A percentile compares a stretch with the other conserved stretches of the same genome.
Conservation (phyloP, 2,113 vertebrate genomes). For the Takifugu flavidus region DNA sequence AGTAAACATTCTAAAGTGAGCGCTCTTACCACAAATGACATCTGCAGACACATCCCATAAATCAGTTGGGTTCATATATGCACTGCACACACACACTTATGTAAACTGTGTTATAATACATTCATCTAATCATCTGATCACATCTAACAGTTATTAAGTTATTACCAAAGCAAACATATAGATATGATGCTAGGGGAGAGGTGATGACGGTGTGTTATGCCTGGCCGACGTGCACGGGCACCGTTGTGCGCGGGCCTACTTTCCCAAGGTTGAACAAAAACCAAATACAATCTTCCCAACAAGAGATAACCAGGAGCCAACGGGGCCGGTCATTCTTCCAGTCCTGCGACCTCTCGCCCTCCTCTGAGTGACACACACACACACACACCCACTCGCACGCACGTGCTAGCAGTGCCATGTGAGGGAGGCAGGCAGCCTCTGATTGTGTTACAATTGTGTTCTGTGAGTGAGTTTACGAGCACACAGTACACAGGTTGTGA, state of each 20-base stretch:
- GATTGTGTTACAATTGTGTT: slow-evolving; percentile 45
- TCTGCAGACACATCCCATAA: no score
- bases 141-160: slow-evolving; percentile 57
- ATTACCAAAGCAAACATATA: slow-evolving; percentile 66
- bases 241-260: slow-evolving; percentile 18
- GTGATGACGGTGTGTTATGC: slow-evolving; percentile 41
- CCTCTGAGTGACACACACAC: slow-evolving; percentile 26
- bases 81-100: slow-evolving; percentile 12
- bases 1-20: no score
- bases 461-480: slow-evolving; percentile 41
- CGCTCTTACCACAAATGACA: no score
- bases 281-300: slow-evolving; percentile 51
- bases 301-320: slow-evolving; percentile 58
- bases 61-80: not conserved
- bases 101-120: slow-evolving; percentile 48
- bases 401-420: not conserved
- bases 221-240: slow-evolving; percentile 16
- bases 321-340: slow-evolving; percentile 52
- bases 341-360: slow-evolving; percentile 36
- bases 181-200: slow-evolving; percentile 61
- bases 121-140: slow-evolving; percentile 56
- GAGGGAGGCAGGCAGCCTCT: slow-evolving; percentile 7
- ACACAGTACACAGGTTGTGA: not conserved
- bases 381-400: slow-evolving; percentile 29
- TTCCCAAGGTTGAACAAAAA: slow-evolving; percentile 72